A percentile compares a stretch with the other conserved stretches of the same genome.
These are phyloP conservation scores for Novumbra hubbsi DNA, from an alignment of 2,797 vertebrate species.

Conservation along the genomic window DNA sequence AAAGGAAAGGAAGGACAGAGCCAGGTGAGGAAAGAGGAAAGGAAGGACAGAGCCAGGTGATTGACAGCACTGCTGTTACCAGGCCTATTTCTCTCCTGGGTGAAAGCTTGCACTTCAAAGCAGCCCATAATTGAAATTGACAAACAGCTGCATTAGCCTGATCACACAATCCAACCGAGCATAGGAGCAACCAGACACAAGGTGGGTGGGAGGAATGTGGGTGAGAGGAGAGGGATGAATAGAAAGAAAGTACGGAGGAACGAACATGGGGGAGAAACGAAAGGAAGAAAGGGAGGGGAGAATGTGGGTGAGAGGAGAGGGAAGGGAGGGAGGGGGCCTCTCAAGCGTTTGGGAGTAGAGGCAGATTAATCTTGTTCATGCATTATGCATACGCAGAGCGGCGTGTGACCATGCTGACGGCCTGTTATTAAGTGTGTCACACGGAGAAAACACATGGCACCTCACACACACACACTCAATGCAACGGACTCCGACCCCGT, in stretches of 20 bases:
- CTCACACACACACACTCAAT: background rate
- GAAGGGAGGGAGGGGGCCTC: constrained; percentile 16
- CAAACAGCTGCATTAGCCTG: constrained; percentile 58
- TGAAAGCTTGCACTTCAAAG: constrained; percentile 56
- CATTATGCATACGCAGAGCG: constrained; percentile 48
- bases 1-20: constrained; percentile 3
- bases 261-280: background rate
- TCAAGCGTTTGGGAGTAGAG: constrained; percentile 30
- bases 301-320: background rate
- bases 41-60: constrained; percentile 24
- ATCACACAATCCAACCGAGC: constrained; percentile 44
- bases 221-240: background rate
- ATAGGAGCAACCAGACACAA: constrained; percentile 41
- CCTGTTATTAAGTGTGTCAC: constrained; percentile 48
- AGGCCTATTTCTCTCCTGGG: constrained; percentile 34
- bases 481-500: background rate
- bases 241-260: background rate
- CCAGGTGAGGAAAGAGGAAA: background rate
- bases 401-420: constrained; percentile 39
- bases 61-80: constrained; percentile 48
- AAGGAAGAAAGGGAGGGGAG: constrained; percentile 18
- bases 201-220: constrained; percentile 11
- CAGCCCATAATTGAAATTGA: constrained; percentile 56
- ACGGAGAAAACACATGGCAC: constrained; percentile 29
- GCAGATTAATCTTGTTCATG: constrained; percentile 56